Percentiles rank a stretch among this genome's conserved stretches.
Conservation (phyloP, 2,797 vertebrate species). For the Thalassophryne amazonica region DNA sequence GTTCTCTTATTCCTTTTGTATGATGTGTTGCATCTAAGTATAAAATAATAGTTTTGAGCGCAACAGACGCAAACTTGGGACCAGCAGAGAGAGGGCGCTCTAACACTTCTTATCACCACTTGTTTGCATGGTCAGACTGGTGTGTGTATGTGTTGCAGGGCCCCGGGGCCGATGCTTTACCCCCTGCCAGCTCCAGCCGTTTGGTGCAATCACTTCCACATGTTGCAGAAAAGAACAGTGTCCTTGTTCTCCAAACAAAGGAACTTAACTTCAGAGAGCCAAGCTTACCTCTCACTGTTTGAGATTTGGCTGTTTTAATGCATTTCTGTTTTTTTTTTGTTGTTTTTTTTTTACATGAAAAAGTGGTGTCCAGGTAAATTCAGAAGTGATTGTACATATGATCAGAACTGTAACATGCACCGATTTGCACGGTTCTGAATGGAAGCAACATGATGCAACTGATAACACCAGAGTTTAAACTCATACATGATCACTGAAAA, state of each 20-base stretch:
- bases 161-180: slow-evolving; percentile 42
- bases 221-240: slow-evolving; percentile 82
- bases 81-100: slow-evolving; percentile 85
- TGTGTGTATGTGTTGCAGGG: slow-evolving; percentile 38
- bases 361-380: too few species aligned
- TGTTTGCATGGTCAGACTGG: slow-evolving; percentile 47
- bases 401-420: too few species aligned
- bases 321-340: too few species aligned
- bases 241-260: slow-evolving; percentile 79
- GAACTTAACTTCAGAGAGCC: slow-evolving; percentile 37
- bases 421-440: too few species aligned
- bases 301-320: slow-evolving; percentile 6
- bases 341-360: too few species aligned
- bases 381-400: too few species aligned
- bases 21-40: not conserved
- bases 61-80: not conserved
- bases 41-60: not conserved
- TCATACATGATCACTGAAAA: not conserved
- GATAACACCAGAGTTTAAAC: too few species aligned
- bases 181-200: slow-evolving; percentile 60
- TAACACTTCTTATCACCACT: slow-evolving; percentile 75
- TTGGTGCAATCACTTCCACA: slow-evolving; percentile 93
- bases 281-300: slow-evolving; percentile 20
- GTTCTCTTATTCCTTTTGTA: not conserved
- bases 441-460: not conserved